Evolutionary conservation across 2,888 invertebrate genomes (phyloP).

Genomic region (Deroplatys truncata): DNA sequence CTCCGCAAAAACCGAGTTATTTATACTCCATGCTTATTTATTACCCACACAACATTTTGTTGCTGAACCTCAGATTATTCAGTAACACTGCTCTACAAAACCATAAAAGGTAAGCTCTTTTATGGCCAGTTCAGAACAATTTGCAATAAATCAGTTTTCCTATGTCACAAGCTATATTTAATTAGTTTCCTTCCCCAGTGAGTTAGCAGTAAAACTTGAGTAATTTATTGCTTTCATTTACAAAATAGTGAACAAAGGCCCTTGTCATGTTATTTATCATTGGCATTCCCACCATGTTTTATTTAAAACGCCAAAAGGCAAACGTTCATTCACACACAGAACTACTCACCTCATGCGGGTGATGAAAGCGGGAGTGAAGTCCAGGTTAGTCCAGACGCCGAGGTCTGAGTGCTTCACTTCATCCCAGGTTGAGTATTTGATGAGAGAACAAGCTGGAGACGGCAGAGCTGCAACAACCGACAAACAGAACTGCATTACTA

Average conservation of each 20-base stretch:
- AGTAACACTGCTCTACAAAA: background rate
- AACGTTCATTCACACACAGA: background rate
- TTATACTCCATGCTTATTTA: no score
- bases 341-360: conserved; percentile 48
- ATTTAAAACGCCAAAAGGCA: background rate
- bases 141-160: background rate
- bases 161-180: background rate
- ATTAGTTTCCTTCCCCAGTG: background rate
- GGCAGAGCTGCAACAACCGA: conserved; percentile 45
- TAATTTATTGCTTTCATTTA: background rate
- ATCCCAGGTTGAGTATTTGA: conserved; percentile 49
- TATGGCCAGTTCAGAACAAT: background rate
- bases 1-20: no score
- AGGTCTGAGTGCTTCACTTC: conserved; percentile 46
- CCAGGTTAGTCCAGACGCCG: conserved; percentile 47
- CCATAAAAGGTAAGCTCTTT: background rate
- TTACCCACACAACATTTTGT: background rate
- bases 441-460: conserved; percentile 47
- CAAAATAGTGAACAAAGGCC: background rate
- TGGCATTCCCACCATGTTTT: background rate
- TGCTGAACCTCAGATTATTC: background rate
- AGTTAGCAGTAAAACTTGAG: background rate
- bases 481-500: background rate
- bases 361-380: conserved; percentile 49
- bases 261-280: background rate